Evolutionary conservation across 64 coral and sea anemone genomes (phyloP), one percentile per base, ranked within the genome.

Genomic region (Porites australiensis): DNA sequence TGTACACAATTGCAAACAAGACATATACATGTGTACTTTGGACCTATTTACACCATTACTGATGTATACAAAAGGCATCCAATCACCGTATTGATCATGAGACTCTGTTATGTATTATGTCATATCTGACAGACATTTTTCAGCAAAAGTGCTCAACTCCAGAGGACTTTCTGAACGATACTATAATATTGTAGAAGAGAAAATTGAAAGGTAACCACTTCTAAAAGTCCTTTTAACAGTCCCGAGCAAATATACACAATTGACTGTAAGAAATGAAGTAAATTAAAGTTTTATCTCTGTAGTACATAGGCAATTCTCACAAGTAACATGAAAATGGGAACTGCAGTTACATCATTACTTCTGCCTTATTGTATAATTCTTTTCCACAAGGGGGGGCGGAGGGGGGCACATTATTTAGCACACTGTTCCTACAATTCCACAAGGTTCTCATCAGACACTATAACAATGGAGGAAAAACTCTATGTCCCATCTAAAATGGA

Each of bases 401-500:
- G n/a, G n/a, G n/a, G n/a, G n/a, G 19, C 14, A 66, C n/a, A 66
- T 5, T 5, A 19, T 67, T 67, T 13, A 67, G 15, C 19, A 67
- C 64, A 13, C 14, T 19, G 4, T 19, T 67, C 15, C 5, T 18
- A 67, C 64, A 67, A 3, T 16, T 70, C 67, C 58, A 63, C 20
- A 22, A 64, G 3, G 58, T 23, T 2, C 8, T 82, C 22, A 62
- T 11, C 57, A 13, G 45, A 27, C 54, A 82, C 50, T 82, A 82
- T 64, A 3, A 5, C 7, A 63, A 23, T 82, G 79, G 79, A 54
- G 79, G 79, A 44, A 22, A 12, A 45, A 58, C 19, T 82, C 6
- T 82, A 82, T 7, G 19, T 23, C 55, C 79, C 79, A 9, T 13
- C 11, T 6, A 45, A 82, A 45, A 82, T 82, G 79, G 79, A 82